phyloP scores from a whole-genome alignment of 2,888 invertebrate genomes.

The Drosophila aldrichi region DNA sequence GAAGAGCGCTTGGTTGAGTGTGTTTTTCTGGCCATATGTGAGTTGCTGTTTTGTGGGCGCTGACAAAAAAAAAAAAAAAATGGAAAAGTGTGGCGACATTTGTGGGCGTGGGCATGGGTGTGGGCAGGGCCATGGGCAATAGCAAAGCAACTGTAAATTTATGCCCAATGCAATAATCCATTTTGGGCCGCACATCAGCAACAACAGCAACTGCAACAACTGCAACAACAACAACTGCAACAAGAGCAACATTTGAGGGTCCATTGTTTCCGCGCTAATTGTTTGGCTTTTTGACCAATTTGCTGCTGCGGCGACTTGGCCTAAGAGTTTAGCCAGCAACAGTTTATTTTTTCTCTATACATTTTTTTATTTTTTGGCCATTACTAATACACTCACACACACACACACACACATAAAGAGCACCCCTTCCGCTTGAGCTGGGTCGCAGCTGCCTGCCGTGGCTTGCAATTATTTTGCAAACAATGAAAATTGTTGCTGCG shows the following conservation, averaged over 20 bases:
- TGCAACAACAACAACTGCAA: slow-evolving; percentile 47
- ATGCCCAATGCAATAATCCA: slow-evolving; percentile 85
- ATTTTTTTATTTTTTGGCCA: slow-evolving; percentile 18
- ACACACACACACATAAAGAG: not conserved
- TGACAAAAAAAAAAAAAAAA: slow-evolving; percentile 22
- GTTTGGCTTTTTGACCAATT: slow-evolving; percentile 83
- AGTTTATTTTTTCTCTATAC: slow-evolving; percentile 10
- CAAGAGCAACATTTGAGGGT: slow-evolving; percentile 76
- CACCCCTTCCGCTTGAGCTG: not conserved
- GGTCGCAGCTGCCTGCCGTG: slow-evolving; percentile 80
- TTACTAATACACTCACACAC: slow-evolving; percentile 19
- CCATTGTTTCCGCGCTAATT: slow-evolving; percentile 86
- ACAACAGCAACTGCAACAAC: slow-evolving; percentile 60
- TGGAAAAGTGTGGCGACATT: not conserved
- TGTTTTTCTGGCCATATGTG: slow-evolving; percentile 56
- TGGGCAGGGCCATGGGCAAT: slow-evolving; percentile 6
- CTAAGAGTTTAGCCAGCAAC: slow-evolving; percentile 31
- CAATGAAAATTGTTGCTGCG: slow-evolving; percentile 83
- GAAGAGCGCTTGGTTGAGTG: slow-evolving; percentile 30
- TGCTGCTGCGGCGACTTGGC: slow-evolving; percentile 39
- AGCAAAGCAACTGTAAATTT: slow-evolving; percentile 77
- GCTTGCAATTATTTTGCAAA: slow-evolving; percentile 84
- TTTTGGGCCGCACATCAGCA: slow-evolving; percentile 83
- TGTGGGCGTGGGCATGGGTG: not conserved
- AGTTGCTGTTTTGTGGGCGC: slow-evolving; percentile 48